Base-by-base conservation (phyloP, 2,113 vertebrate genomes). In the Bufo bufo region DNA sequence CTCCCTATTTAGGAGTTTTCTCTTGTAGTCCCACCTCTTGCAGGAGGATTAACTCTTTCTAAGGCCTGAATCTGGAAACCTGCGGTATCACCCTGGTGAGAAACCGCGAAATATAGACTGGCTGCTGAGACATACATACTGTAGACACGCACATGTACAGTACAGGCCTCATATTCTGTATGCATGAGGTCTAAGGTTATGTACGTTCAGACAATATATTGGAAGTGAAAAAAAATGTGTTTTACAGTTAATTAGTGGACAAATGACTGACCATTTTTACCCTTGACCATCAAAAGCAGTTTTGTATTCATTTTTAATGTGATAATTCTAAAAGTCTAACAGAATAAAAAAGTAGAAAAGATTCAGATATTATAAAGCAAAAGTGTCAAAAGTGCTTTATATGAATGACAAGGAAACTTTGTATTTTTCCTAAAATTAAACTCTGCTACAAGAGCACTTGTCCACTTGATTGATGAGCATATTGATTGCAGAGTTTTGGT, bases 401-500 rank as follows among this genome's bases (percentile, higher is more conserved):
- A 56, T 72, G 66, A 84, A 19, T 84, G 20, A 71, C 50, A 9
- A 54, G 52, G 85, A 47, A 86, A 78, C 59, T 63, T 19, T 47
- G 33, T 16, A 82, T 45, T n/a, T 82, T 43, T 17, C 2, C 43
- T 49, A 72, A 71, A 47, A 47, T 50, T 45, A 74, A 65, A 43
- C 47, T 61, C 11, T 72, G 54, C 54, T 82, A 66, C 54, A 74
- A 59, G 23, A 87, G 56, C 78, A 61, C 66, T 82, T 77, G 79
- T 87, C 79, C 78, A 87, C 49, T 75, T 87, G 86, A 87, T 82
- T 59, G 78, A 87, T 82, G 86, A 87, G 66, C 45, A 59, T 87
- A 87, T 87, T 87, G 86, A 87, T 87, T 87, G 86, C 63, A 87
- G 74, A 87, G 65, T 87, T 87, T 59, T 82, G 78, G 10, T 87